Percentiles rank a stretch among this genome's conserved stretches.
Conservation (phyloP, 2,113 vertebrate genomes). For the Ornithorhynchus anatinus region DNA sequence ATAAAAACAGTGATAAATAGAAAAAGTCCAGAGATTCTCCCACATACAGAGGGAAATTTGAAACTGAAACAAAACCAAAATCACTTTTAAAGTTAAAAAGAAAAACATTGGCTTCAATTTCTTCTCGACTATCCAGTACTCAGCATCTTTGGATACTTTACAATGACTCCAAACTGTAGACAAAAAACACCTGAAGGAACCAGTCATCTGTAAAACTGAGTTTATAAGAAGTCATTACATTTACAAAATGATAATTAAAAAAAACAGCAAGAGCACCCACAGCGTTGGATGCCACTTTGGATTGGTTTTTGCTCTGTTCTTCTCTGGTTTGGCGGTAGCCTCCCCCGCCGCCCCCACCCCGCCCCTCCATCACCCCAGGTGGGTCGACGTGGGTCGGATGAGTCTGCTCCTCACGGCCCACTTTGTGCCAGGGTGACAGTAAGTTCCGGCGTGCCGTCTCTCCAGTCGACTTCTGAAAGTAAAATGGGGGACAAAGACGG, state of each 20-base stretch:
- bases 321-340: neutral
- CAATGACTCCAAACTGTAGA: constrained; percentile 65
- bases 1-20: constrained; percentile 81
- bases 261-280: constrained; percentile 44
- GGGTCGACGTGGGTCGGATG: neutral
- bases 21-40: constrained; percentile 73
- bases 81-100: constrained; percentile 64
- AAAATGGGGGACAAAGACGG: neutral
- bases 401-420: neutral
- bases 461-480: neutral
- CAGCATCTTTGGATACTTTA: constrained; percentile 90
- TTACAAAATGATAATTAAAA: constrained; percentile 45
- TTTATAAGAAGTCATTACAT: constrained; percentile 65
- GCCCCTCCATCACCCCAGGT: neutral
- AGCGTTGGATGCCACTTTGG: constrained; percentile 41
- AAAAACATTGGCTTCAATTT: constrained; percentile 83
- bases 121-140: constrained; percentile 81
- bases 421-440: neutral
- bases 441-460: neutral
- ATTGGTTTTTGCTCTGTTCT: neutral
- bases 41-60: constrained; percentile 62
- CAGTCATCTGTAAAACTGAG: constrained; percentile 59
- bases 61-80: constrained; percentile 22
- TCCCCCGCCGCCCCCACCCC: neutral
- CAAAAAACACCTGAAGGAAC: constrained; percentile 64